Evolutionary conservation across 2,888 invertebrate genomes (phyloP).

Genomic region (Thereva unica): DNA sequence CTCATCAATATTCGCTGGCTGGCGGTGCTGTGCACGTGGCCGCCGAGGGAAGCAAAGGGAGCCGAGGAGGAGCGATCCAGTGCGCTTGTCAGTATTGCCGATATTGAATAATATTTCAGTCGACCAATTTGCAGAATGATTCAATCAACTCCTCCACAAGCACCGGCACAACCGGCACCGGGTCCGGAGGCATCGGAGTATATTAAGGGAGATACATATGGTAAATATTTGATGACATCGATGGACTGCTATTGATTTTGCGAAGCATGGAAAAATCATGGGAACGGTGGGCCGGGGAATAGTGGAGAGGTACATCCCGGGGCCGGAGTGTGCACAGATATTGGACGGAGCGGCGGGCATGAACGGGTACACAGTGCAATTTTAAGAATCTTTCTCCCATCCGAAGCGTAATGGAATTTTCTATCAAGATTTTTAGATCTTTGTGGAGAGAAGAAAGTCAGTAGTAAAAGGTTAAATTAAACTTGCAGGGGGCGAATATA

Average conservation of each 20-base stretch:
- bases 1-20: no score
- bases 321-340: no score
- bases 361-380: slow-evolving; percentile 8
- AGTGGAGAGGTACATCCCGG: slow-evolving; percentile 6
- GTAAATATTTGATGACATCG: slow-evolving; percentile 34
- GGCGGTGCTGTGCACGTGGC: no score
- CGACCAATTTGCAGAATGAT: no score
- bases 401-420: slow-evolving; percentile 23
- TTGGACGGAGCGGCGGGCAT: no score
- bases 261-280: slow-evolving; percentile 32
- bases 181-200: slow-evolving; percentile 2
- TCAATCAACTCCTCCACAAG: slow-evolving; percentile 4
- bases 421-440: slow-evolving; percentile 29
- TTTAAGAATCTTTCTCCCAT: slow-evolving; percentile 10
- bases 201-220: slow-evolving; percentile 27
- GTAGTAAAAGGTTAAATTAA: slow-evolving; percentile 23
- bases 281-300: slow-evolving; percentile 21
- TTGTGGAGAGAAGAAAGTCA: slow-evolving; percentile 2
- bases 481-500: slow-evolving; percentile 12
- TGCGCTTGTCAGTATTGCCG: no score
- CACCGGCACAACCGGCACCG: slow-evolving; percentile 6
- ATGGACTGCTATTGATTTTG: slow-evolving; percentile 33
- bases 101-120: no score
- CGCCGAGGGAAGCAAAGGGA: no score
- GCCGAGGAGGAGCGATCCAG: no score